Conservation (phyloP, 2,113 vertebrate species). For the Charina bottae region DNA sequence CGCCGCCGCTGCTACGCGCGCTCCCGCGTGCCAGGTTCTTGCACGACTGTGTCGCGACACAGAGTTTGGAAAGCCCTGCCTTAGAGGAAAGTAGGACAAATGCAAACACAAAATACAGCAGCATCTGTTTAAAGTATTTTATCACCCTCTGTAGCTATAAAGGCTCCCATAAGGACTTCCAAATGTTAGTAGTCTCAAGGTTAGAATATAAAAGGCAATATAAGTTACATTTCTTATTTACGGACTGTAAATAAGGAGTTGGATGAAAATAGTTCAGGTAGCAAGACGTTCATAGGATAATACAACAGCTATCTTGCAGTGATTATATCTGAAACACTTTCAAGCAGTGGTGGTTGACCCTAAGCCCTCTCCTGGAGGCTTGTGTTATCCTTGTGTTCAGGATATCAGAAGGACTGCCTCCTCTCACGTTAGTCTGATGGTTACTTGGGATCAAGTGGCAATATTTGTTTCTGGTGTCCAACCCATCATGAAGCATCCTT, state of each 20-base stretch:
- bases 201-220: not conserved
- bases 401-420: not conserved
- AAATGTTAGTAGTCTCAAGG: not conserved
- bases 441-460: not conserved
- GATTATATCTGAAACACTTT: not conserved
- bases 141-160: not conserved
- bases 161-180: not conserved
- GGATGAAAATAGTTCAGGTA: not conserved
- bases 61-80: too few species aligned
- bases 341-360: not conserved
- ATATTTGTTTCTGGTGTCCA: not conserved
- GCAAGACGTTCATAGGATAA: not conserved
- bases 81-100: not conserved
- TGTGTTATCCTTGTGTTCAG: not conserved
- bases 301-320: not conserved
- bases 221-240: not conserved
- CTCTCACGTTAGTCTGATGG: not conserved
- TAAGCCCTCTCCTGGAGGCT: not conserved
- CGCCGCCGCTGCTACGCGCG: too few species aligned
- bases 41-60: too few species aligned
- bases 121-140: not conserved
- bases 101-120: not conserved
- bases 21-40: too few species aligned
- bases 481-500: not conserved
- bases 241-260: not conserved